Base-by-base conservation (phyloP, 2,888 invertebrate species). In the Trachelus tabidus region DNA sequence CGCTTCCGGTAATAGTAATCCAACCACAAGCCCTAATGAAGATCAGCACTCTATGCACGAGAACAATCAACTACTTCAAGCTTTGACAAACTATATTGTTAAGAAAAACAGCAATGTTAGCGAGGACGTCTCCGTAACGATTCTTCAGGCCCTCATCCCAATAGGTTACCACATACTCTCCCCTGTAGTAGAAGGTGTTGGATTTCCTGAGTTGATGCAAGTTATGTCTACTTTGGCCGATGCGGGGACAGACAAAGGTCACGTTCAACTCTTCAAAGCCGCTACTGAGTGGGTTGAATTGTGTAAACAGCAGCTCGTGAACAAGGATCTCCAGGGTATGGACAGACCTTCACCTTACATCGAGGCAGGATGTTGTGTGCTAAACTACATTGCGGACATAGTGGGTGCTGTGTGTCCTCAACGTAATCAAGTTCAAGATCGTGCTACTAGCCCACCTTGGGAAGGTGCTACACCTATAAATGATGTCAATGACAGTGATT, bases 171-270 rank as follows among this genome's bases (percentile, higher is more conserved):
- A 94, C 40, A 92, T 96, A 79, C 91, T 96, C 31, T 94, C 94
- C 1, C 93, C 95, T 0, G 90, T 93, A 0, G 92, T 94, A 73
- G 95, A 96, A 88, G 94, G 94, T 0, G 93, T 93, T n/a, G 95
- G 95, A n/a, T 96, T 97, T 88, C 94, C 95, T 0, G 96, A 96
- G 87, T 92, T 97, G 11, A 94, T 97, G 93, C 93, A 94, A 79
- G 95, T 96, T 6, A 96, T 97, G 96, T 95, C 95, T 2, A 96
- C 95, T 75, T 90, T 98, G 83, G 98, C 98, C 0, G 97, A 97
- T 90, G 96, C 97, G 33, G 96, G 97, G 33, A 93, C 94, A 6
- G 97, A 97, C 35, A 93, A 94, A 73, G 97, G 98, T 0, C 98
- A 98, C 89, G 92, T 94, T 3, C 93, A 94, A 35, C 92, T 98